A percentile compares a stretch with the other conserved stretches of the same genome.
Evolutionary conservation across 2,113 vertebrate species (phyloP).

Genomic region (Neolamprologus cancellatus): DNA sequence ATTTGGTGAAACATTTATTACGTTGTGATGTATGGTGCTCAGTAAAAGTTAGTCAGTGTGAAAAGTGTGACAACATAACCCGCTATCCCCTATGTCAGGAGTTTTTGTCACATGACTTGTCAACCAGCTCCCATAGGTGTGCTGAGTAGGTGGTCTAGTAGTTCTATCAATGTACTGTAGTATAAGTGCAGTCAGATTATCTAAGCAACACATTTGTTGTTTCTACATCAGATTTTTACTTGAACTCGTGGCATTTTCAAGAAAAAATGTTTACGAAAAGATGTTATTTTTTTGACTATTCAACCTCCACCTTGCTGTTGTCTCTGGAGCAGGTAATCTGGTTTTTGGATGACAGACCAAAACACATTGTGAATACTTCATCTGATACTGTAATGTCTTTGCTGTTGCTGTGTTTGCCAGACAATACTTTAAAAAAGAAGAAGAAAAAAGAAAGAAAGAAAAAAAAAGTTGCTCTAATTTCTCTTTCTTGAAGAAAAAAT

Average conservation of each 20-base stretch:
- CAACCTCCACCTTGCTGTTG: accelerated
- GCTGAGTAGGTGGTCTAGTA: accelerated
- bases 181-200: background rate
- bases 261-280: background rate
- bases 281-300: accelerated
- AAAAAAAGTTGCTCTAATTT: accelerated
- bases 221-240: background rate
- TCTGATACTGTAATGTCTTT: accelerated
- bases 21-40: too few relatives aligned
- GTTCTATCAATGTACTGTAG: background rate
- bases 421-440: background rate
- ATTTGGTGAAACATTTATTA: too few relatives aligned
- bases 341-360: background rate
- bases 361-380: background rate
- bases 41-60: too few relatives aligned
- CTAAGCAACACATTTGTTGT: background rate
- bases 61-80: too few relatives aligned
- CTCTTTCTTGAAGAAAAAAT: background rate
- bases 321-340: accelerated
- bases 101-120: background rate
- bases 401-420: background rate
- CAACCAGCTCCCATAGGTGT: background rate
- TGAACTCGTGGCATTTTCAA: background rate
- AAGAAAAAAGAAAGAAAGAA: background rate
- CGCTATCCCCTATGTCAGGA: accelerated